Conservation (phyloP, 2,113 vertebrate genomes). For the Macrotis lagotis region DNA sequence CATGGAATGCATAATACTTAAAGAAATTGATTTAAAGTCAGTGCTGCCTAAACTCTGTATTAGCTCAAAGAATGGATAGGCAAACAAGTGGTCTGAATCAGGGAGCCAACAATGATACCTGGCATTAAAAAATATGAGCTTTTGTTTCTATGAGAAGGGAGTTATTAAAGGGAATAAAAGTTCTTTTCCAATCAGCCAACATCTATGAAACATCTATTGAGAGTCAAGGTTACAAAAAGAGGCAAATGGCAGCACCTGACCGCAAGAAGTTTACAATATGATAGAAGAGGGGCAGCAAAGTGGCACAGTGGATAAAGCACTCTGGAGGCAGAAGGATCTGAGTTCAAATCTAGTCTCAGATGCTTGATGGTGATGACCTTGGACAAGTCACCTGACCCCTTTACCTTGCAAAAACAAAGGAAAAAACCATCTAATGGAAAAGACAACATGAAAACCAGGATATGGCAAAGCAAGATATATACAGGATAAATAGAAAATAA, state of each 20-base stretch:
- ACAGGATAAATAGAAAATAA: neutral
- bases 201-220: neutral
- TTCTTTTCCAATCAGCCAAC: neutral
- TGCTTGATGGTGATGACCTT: too few relatives aligned
- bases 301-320: too few relatives aligned
- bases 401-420: too few relatives aligned
- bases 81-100: neutral
- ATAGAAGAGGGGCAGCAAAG: too few relatives aligned
- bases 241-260: neutral
- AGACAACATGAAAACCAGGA: neutral
- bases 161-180: neutral
- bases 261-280: neutral
- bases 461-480: neutral
- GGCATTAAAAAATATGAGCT: neutral
- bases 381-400: too few relatives aligned
- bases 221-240: neutral
- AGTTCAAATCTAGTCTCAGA: too few relatives aligned
- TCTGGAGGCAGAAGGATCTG: too few relatives aligned
- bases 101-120: neutral
- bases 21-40: neutral
- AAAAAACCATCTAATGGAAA: neutral
- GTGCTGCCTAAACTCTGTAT: neutral
- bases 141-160: neutral
- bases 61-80: neutral
- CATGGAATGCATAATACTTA: neutral